phyloP scores from a whole-genome alignment of 2,888 invertebrate genomes.

The Volucella inflata region DNA sequence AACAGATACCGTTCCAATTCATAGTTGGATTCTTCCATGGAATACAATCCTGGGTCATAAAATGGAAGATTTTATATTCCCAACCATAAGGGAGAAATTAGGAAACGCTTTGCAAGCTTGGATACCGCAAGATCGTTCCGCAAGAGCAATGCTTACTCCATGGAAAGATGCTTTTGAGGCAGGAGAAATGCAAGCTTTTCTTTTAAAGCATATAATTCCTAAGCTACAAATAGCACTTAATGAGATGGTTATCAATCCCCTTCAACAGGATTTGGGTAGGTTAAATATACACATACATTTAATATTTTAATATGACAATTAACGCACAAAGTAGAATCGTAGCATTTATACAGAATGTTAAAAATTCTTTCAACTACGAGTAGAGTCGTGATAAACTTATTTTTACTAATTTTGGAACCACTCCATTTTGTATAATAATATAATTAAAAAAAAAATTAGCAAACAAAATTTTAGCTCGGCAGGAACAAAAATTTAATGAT shows the following conservation, averaged over 20 bases:
- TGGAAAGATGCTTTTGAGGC: slow-evolving; percentile 92
- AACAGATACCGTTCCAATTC: slow-evolving; percentile 96
- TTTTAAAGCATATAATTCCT: slow-evolving; percentile 94
- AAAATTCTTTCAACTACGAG: no score
- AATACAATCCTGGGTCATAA: slow-evolving; percentile 90
- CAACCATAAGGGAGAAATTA: slow-evolving; percentile 95
- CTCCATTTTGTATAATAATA: no score
- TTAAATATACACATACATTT: not conserved
- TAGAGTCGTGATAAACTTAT: no score
- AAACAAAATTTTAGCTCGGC: no score
- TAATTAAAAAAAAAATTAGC: no score
- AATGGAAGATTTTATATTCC: slow-evolving; percentile 88
- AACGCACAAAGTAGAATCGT: no score
- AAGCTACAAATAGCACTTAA: slow-evolving; percentile 91
- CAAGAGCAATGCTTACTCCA: slow-evolving; percentile 94
- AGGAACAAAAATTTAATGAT: no score
- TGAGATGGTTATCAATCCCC: slow-evolving; percentile 89
- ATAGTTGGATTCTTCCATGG: slow-evolving; percentile 99
- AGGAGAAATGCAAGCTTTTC: slow-evolving; percentile 91
- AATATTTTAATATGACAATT: not conserved
- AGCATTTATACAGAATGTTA: no score
- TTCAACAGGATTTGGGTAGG: slow-evolving; percentile 88
- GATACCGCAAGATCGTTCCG: slow-evolving; percentile 98
- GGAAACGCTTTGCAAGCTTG: slow-evolving; percentile 95
- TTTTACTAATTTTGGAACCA: no score